Evolutionary conservation across 2,888 invertebrate species (phyloP), one percentile per base, ranked within the genome.

Genomic region (Pheosia gnoma): DNA sequence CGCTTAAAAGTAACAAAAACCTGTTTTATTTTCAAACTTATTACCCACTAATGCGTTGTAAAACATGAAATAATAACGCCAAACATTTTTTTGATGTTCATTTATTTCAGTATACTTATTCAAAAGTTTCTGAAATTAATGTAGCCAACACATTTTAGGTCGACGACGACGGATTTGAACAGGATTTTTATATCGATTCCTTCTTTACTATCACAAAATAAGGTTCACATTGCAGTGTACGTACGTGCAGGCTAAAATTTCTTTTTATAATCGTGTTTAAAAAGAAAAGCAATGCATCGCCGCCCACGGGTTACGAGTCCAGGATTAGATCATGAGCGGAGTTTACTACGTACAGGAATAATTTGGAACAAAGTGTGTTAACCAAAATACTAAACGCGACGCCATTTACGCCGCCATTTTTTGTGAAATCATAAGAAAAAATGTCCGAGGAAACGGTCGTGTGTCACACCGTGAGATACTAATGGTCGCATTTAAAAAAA

Each of bases 211-310:
- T 5, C 0, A 6, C 5, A 3, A 3, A 0, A 49, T 63, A 76
- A 60, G 67, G 74, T 80, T 59, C 59, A 75, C 36, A 67, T 70
- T 79, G 52, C 57, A 57, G 49, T 65, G 75, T 9, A 54, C 43
- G 41, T 53, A 45, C 60, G 54, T 51, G 60, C 62, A 60, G 66
- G 63, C 65, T 61, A 60, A 64, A 52, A 68, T 59, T 66, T 77
- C 60, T 79, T 81, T 82, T 79, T 78, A 74, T 75, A 80, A 70
- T 72, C 72, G 66, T 63, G 78, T 77, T 82, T 72, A 74, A 80
- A 78, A 82, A 78, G 81, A 78, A 78, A 75, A 83, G 77, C 79
- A 77, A 74, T 83, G 84, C 83, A 81, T 79, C 78, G 75, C 67
- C 84, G 79, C 83, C 83, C 79, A 82, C 83, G 70, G 57, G 63